Evolutionary conservation across 2,888 invertebrate species (phyloP).

Genomic region (Ichneumoninae sp.): DNA sequence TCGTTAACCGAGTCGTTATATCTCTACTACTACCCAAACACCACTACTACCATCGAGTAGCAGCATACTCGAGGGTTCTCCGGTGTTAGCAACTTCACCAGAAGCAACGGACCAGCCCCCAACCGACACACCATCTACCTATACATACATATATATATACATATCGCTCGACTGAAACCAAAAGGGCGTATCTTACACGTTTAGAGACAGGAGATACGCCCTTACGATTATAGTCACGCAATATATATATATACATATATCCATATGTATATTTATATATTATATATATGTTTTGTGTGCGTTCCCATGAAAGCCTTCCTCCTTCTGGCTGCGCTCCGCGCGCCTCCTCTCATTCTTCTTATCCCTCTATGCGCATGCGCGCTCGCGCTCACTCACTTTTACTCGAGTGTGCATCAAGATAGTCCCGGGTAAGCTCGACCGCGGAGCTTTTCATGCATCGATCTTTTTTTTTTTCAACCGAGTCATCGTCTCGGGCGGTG

Average conservation of each 20-base stretch:
- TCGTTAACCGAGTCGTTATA: constrained; percentile 55
- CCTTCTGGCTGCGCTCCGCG: constrained; percentile 27
- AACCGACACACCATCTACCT: background rate
- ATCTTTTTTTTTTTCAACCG: constrained; percentile 30
- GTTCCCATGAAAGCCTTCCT: constrained; percentile 61
- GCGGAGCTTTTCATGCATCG: constrained; percentile 20
- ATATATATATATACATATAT: background rate
- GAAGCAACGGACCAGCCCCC: constrained; percentile 31
- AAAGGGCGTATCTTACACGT: too few relatives aligned
- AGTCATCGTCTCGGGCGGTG: constrained; percentile 12
- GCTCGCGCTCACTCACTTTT: background rate
- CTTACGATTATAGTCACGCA: background rate
- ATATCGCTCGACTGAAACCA: too few relatives aligned
- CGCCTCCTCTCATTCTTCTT: constrained; percentile 7
- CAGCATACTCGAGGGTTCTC: constrained; percentile 21
- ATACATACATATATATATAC: background rate
- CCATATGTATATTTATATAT: background rate
- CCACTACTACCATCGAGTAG: background rate
- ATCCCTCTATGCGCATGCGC: background rate
- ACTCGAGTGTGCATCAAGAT: background rate
- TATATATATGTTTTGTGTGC: constrained; percentile 41
- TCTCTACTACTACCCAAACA: constrained; percentile 35
- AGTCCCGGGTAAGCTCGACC: constrained; percentile 1
- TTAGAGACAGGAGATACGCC: too few relatives aligned
- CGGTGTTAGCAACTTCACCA: constrained; percentile 45